A percentile compares a stretch with the other conserved stretches of the same genome.
These are phyloP conservation scores for Styela clava DNA, from an alignment of 23 tunicate species.

Conservation along the genomic window DNA sequence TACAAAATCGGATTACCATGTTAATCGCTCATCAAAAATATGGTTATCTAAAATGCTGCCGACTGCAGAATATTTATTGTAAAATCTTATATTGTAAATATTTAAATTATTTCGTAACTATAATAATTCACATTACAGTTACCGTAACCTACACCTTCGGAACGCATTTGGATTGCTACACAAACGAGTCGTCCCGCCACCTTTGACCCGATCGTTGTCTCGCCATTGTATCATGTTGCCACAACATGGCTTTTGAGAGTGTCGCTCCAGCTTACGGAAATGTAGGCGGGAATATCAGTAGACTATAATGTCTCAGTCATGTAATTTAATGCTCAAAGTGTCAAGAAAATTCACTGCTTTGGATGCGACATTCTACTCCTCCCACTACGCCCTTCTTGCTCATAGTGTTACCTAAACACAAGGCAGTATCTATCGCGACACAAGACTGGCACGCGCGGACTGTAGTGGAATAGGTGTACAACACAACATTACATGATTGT, in stretches of 20 bases:
- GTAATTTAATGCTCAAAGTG: not conserved
- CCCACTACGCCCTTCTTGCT: not conserved
- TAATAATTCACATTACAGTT: too few species aligned
- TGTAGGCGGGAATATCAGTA: not conserved
- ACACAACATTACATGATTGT: not conserved
- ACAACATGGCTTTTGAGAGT: not conserved
- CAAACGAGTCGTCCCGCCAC: not conserved
- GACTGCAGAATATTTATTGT: too few species aligned
- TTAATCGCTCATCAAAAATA: too few species aligned
- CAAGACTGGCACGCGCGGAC: not conserved
- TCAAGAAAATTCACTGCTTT: not conserved
- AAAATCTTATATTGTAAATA: too few species aligned
- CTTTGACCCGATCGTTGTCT: not conserved
- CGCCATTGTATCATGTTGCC: not conserved
- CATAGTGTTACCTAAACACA: not conserved
- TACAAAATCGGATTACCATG: too few species aligned
- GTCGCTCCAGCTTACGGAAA: not conserved
- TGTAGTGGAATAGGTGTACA: not conserved
- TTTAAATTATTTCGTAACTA: too few species aligned
- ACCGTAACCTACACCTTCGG: too few species aligned
- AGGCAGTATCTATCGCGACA: not conserved
- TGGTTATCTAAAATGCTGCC: too few species aligned
- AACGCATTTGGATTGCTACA: not conserved
- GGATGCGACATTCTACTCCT: not conserved
- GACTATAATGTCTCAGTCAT: not conserved